Percentiles rank a stretch among this genome's conserved stretches.
Conservation (phyloP, 2,888 invertebrate species). For the Ophion slaviceki region DNA sequence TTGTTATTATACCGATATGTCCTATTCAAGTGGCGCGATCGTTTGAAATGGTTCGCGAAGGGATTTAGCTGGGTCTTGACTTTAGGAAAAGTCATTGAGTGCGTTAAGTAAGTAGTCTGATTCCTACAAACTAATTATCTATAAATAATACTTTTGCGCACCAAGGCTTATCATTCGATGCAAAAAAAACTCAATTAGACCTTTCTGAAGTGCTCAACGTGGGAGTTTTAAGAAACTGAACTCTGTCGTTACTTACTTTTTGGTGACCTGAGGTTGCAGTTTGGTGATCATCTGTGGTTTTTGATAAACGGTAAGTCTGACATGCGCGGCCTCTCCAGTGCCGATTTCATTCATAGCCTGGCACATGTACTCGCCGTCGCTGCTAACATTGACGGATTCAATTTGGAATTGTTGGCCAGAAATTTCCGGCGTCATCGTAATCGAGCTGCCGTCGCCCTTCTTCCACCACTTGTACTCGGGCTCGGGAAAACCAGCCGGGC, state of each 20-base stretch:
- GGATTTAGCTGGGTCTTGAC: no score
- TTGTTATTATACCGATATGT: no score
- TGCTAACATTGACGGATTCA: constrained; percentile 92
- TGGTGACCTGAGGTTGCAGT: constrained; percentile 92
- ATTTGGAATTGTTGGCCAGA: constrained; percentile 94
- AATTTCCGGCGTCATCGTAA: constrained; percentile 90
- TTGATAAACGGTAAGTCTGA: constrained; percentile 93
- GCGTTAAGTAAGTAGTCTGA: no score
- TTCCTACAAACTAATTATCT: no score
- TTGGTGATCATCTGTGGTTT: constrained; percentile 94
- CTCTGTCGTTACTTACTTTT: constrained; percentile 82
- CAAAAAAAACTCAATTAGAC: no score
- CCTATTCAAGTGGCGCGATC: no score
- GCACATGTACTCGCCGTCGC: constrained; percentile 95
- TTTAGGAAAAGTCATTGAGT: no score
- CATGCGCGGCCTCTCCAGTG: constrained; percentile 93
- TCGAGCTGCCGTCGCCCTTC: constrained; percentile 88
- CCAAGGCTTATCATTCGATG: no score
- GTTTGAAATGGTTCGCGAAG: no score
- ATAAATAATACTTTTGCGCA: no score
- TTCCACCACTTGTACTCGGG: constrained; percentile 96
- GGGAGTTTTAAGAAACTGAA: neutral
- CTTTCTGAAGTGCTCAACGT: no score
- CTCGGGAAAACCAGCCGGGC: constrained; percentile 96
- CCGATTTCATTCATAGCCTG: constrained; percentile 96